Evolutionary conservation across 2,888 invertebrate genomes (phyloP), one percentile per base, ranked within the genome.

Genomic region (Drosophila melanosoma): DNA sequence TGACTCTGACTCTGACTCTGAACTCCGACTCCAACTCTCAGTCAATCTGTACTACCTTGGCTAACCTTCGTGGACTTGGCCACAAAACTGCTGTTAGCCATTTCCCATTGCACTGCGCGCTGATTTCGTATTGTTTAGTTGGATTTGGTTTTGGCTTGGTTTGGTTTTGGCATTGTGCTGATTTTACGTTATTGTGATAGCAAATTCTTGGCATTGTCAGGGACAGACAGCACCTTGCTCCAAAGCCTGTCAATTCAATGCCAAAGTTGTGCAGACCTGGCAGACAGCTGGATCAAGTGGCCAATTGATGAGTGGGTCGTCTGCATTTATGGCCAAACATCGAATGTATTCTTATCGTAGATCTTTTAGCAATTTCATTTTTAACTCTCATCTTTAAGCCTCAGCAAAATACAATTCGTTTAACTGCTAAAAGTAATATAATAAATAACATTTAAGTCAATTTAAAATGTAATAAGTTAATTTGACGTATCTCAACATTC

Each of bases 181-280:
- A 53, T 52, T 63, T 32, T 42, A 40, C 45, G 26, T 42, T 69
- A 69, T 69, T 69, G 69, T 69, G 69, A 58, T 52, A 17, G 42
- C 32, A 42, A 32, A 69, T 69, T 42, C 57, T 58, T 58, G 57
- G 56, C 68, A 36, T 69, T 69, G 69, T 72, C 57, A 38, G 1
- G n/a, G 11, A 32, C 10, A 42, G 11, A 32, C 10, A 42, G n/a
- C n/a, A 15, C 12, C 32, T 32, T 4, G 35, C 29, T 36, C 20
- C 71, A 11, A 17, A 26, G 35, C 36, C 32, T 35, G 40, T 42
- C 35, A 36, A 36, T 17, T 45, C 29, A 26, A 17, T 48, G 45
- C 33, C 32, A 32, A 20, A 5, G 11, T 57, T 36, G 36, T 38
- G 69, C 33, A n/a, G n/a, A 40, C 42, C 69, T 69, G 57, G 36